A percentile compares a stretch with the other conserved stretches of the same genome.
Conservation (phyloP, 2,797 vertebrate genomes). For the Hoplostethus mediterraneus region DNA sequence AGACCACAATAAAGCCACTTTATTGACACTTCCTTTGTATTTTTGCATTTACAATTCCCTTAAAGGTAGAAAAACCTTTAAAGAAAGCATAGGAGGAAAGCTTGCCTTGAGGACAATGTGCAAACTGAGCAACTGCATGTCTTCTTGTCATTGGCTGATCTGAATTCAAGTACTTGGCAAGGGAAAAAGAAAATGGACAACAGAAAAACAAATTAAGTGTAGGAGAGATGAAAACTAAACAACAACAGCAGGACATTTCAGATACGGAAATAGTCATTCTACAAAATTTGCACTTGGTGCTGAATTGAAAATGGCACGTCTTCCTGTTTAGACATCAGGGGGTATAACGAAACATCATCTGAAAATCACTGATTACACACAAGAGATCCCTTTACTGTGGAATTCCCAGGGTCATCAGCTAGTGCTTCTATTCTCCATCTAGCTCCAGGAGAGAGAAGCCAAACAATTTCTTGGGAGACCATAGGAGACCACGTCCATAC, state of each 20-base stretch:
- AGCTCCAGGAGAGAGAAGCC: constrained; percentile 15
- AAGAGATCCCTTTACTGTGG: constrained; percentile 18
- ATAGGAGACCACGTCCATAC: too few relatives aligned
- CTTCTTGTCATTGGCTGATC: constrained; percentile 47
- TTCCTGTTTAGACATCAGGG: constrained; percentile 37
- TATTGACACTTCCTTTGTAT: constrained; percentile 2
- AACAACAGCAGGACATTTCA: constrained; percentile 32
- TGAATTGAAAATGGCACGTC: constrained; percentile 41
- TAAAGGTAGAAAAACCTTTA: constrained; percentile 33
- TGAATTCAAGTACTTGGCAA: constrained; percentile 45
- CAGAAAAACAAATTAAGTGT: constrained; percentile 47
- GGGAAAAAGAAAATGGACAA: constrained; percentile 51
- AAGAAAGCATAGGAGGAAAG: constrained; percentile 25
- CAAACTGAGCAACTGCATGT: constrained; percentile 47
- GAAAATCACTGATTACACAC: constrained; percentile 6
- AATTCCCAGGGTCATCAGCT: constrained; percentile 10
- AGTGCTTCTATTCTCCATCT: constrained; percentile 27
- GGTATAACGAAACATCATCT: constrained; percentile 28
- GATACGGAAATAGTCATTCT: constrained; percentile 23
- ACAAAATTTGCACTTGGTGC: constrained; percentile 17
- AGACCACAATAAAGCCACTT: constrained; percentile 4
- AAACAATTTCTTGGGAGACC: not conserved
- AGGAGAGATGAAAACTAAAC: constrained; percentile 31
- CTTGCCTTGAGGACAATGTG: constrained; percentile 38
- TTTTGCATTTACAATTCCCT: constrained; percentile 30